Base-by-base conservation (phyloP, 2,888 invertebrate genomes). In the Byasa hedistus region DNA sequence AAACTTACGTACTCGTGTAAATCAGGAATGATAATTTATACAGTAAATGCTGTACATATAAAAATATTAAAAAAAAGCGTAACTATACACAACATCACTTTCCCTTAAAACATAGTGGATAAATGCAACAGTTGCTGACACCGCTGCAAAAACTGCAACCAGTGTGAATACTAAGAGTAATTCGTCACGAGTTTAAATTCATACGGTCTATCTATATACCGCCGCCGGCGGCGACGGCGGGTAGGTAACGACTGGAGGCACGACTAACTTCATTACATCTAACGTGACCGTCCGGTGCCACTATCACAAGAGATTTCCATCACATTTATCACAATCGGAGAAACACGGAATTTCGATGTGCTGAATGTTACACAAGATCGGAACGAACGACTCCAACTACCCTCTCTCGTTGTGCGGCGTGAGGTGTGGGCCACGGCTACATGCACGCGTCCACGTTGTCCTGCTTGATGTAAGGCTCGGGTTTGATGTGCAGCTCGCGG, bases 401-500 rank as follows among this genome's bases (percentile, higher is more conserved):
- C 51, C 23, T 39, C 39, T 48, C 59, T 19, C 59, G 21, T 8
- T 48, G 44, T 57, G 24, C 27, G 23, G 24, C 19, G 17, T 39
- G 24, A 8, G 24, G 23, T 5, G 55, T 21, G n/a, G 48, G 21
- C 27, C 32, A 65, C 66, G 64, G 71, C 82, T 91, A 92, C 71
- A 91, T 90, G 85, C 91, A 64, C 56, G 91, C 91, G 81, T 92
- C 92, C 59, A 92, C 86, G 84, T 91, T 89, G 82, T 92, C 91
- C 81, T 88, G 87, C 76, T 89, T 91, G 71, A 92, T 81, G 83
- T 86, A 89, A 72, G 86, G 86, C 69, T 92, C 92, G 64, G 89
- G 89, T 79, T 92, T 92, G 73, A 90, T 76, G 82, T 89, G 92
- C 72, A 93, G 92, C 81, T 94, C 94, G 83, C 95, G 94, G 79